Evolutionary conservation across 2,888 invertebrate genomes (phyloP).

Genomic region (Mamestra brassicae): DNA sequence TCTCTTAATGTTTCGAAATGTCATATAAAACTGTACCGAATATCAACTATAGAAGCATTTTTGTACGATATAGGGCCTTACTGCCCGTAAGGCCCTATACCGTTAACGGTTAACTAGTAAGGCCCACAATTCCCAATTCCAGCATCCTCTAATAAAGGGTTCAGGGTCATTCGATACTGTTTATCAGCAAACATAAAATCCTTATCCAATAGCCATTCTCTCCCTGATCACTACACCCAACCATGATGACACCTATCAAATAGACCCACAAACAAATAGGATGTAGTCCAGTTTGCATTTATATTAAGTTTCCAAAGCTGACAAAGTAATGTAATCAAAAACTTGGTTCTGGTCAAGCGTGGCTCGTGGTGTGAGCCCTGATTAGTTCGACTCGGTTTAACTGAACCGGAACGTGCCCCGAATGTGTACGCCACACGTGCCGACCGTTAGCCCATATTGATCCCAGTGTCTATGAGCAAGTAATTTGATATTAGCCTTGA

Average conservation of each 20-base stretch:
- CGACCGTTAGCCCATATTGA: slow-evolving; percentile 57
- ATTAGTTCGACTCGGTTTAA: slow-evolving; percentile 70
- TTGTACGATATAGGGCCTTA: too few relatives aligned
- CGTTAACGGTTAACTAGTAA: too few relatives aligned
- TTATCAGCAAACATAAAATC: slow-evolving; percentile 4
- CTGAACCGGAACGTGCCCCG: slow-evolving; percentile 65
- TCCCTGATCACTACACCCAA: slow-evolving; percentile 16
- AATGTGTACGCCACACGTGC: slow-evolving; percentile 69
- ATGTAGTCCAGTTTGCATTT: slow-evolving; percentile 53
- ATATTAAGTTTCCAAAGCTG: slow-evolving; percentile 52
- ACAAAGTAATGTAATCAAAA: slow-evolving; percentile 63
- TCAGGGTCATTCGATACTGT: neutral
- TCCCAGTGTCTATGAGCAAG: slow-evolving; percentile 55
- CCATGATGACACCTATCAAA: slow-evolving; percentile 38
- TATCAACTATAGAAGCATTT: neutral
- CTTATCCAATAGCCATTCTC: slow-evolving; percentile 24
- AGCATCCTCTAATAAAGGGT: neutral
- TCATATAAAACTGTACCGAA: neutral
- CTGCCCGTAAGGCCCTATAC: too few relatives aligned
- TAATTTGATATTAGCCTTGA: slow-evolving; percentile 56
- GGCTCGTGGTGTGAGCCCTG: slow-evolving; percentile 61
- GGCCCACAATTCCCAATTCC: too few relatives aligned
- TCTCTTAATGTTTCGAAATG: slow-evolving; percentile 20
- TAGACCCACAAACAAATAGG: slow-evolving; percentile 38
- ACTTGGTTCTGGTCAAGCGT: slow-evolving; percentile 60